Evolutionary conservation across 2,888 invertebrate species (phyloP).

Genomic region (Bellardia pandia): DNA sequence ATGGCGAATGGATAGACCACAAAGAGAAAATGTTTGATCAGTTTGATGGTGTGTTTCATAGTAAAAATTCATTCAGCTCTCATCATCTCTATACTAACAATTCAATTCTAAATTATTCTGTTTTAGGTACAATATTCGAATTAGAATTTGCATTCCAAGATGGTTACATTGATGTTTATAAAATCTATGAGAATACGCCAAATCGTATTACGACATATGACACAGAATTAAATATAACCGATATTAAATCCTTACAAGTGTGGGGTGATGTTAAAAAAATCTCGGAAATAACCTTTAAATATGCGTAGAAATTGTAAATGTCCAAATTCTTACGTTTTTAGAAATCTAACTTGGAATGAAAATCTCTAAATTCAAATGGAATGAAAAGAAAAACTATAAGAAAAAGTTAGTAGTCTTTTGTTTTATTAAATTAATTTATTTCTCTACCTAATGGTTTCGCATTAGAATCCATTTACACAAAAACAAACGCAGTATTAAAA

Average conservation of each 20-base stretch:
- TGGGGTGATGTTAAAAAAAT: conserved; percentile 83
- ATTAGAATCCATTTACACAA: conserved; percentile 33
- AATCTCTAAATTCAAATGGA: conserved; percentile 64
- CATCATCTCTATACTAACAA: conserved; percentile 63
- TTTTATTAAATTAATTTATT: conserved; percentile 4
- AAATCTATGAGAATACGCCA: conserved; percentile 77
- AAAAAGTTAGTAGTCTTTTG: conserved; percentile 61
- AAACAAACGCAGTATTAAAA: conserved; percentile 62
- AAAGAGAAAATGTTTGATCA: conserved; percentile 76
- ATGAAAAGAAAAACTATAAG: conserved; percentile 29
- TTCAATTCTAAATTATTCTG: conserved; percentile 76
- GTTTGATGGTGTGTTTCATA: conserved; percentile 79
- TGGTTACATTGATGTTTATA: conserved; percentile 79
- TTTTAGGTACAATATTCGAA: conserved; percentile 81
- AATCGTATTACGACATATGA: conserved; percentile 79
- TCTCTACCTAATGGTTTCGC: conserved; percentile 8
- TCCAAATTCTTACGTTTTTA: neutral
- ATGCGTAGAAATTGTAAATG: conserved; percentile 69
- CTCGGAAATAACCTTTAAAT: conserved; percentile 79
- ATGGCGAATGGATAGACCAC: conserved; percentile 81
- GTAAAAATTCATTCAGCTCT: conserved; percentile 49
- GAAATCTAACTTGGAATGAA: conserved; percentile 64
- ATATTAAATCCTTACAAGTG: conserved; percentile 82
- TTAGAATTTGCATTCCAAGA: conserved; percentile 81
- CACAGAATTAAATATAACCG: conserved; percentile 77